Evolutionary conservation across 2,113 vertebrate genomes (phyloP).

Genomic region (Phaethon lepturus): DNA sequence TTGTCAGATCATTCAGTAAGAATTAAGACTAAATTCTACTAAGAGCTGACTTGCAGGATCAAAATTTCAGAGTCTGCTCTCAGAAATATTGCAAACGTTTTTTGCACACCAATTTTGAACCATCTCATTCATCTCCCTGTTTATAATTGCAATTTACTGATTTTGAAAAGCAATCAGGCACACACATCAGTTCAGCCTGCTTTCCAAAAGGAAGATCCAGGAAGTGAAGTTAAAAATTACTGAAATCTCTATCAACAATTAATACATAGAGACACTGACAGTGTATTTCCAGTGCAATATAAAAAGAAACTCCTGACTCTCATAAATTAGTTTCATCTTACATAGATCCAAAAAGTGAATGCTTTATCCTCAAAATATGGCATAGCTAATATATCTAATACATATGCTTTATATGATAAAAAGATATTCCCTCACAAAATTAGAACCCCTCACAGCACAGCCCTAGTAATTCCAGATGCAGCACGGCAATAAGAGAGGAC

Average conservation of each 20-base stretch:
- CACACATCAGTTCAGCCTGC: not conserved
- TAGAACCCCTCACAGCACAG: not conserved
- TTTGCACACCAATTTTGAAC: not conserved
- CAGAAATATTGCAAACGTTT: not conserved
- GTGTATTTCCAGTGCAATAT: not conserved
- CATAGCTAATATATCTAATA: not conserved
- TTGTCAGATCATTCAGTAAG: not conserved
- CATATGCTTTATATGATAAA: not conserved
- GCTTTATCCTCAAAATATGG: not conserved
- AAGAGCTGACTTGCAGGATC: not conserved
- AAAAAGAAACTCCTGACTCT: not conserved
- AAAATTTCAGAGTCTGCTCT: not conserved
- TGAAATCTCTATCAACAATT: not conserved
- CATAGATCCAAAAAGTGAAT: not conserved
- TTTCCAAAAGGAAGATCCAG: not conserved
- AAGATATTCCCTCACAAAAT: not conserved
- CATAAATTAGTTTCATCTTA: not conserved
- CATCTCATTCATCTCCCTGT: not conserved
- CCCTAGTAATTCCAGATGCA: not conserved
- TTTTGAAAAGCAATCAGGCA: not conserved
- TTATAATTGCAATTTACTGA: not conserved
- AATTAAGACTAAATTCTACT: not conserved
- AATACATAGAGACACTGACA: not conserved
- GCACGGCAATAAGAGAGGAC: not conserved
- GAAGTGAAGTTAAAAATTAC: not conserved